Evolutionary conservation across 2,888 invertebrate species (phyloP).

Genomic region (Allophyes oxyacanthae): DNA sequence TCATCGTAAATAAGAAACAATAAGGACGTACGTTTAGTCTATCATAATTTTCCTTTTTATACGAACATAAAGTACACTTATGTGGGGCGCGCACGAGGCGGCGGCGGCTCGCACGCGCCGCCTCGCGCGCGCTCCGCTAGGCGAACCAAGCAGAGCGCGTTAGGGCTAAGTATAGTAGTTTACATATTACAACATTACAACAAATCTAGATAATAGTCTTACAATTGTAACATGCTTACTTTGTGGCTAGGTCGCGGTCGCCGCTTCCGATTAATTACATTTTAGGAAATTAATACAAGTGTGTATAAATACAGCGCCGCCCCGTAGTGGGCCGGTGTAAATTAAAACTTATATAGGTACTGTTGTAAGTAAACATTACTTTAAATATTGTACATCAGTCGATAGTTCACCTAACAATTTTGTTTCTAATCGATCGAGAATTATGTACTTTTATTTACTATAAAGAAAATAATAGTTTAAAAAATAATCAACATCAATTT

Average conservation of each 20-base stretch:
- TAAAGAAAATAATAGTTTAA: constrained; percentile 82
- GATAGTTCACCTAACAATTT: constrained; percentile 87
- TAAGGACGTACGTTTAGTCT: constrained; percentile 87
- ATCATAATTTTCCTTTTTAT: constrained; percentile 89
- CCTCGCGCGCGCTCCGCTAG: constrained; percentile 52
- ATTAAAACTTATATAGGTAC: constrained; percentile 85
- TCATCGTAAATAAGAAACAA: constrained; percentile 82
- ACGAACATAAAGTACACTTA: constrained; percentile 82
- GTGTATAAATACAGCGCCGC: constrained; percentile 81
- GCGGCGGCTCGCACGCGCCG: constrained; percentile 41
- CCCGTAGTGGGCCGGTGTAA: constrained; percentile 72
- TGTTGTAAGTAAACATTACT: constrained; percentile 87
- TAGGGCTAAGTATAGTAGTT: constrained; percentile 81
- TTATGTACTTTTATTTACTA: constrained; percentile 87
- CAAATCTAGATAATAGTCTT: constrained; percentile 89
- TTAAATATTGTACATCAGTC: constrained; percentile 88
- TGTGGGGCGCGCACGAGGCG: constrained; percentile 57
- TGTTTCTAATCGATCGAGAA: constrained; percentile 87
- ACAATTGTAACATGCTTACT: constrained; percentile 85
- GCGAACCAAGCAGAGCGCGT: constrained; percentile 62
- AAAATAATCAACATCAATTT: constrained; percentile 87
- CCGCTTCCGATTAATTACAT: constrained; percentile 86
- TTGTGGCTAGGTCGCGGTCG: constrained; percentile 80
- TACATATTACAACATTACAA: constrained; percentile 83
- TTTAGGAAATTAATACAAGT: constrained; percentile 86